Percentiles rank a stretch among this genome's conserved stretches.
These are phyloP conservation scores for Melangyna quadrimaculata DNA, from an alignment of 2,888 invertebrate species.

Conservation along the genomic window DNA sequence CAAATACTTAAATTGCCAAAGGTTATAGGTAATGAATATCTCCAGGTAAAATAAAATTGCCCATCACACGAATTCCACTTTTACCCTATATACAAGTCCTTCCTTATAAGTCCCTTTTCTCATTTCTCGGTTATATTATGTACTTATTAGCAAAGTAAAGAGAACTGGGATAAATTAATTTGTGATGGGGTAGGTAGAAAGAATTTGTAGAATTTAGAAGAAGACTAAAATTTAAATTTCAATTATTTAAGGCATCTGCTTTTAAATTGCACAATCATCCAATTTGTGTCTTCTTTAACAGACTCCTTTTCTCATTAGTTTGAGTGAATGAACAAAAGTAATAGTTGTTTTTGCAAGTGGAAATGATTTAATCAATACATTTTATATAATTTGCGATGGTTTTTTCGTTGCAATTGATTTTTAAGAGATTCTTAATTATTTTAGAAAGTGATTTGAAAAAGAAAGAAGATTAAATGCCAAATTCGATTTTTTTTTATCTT, in stretches of 20 bases:
- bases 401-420: background rate
- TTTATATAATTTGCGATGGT: too few species aligned
- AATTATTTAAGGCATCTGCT: conserved; percentile 35
- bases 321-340: conserved; percentile 41
- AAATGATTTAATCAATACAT: conserved; percentile 39
- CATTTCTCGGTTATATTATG: background rate
- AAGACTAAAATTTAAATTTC: background rate
- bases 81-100: background rate
- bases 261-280: conserved; percentile 42
- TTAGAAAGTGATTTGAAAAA: background rate
- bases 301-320: conserved; percentile 37
- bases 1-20: too few species aligned
- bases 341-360: conserved; percentile 20
- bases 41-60: too few species aligned
- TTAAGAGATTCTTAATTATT: background rate
- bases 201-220: background rate
- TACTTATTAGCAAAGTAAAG: background rate
- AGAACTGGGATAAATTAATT: background rate
- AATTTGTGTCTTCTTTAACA: conserved; percentile 22
- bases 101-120: background rate
- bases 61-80: background rate
- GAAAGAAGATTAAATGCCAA: background rate
- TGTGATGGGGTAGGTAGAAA: background rate
- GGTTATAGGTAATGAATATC: too few species aligned
- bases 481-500: background rate